Evolutionary conservation across 2,797 vertebrate genomes (phyloP).

Genomic region (Sebastes steindachneri): DNA sequence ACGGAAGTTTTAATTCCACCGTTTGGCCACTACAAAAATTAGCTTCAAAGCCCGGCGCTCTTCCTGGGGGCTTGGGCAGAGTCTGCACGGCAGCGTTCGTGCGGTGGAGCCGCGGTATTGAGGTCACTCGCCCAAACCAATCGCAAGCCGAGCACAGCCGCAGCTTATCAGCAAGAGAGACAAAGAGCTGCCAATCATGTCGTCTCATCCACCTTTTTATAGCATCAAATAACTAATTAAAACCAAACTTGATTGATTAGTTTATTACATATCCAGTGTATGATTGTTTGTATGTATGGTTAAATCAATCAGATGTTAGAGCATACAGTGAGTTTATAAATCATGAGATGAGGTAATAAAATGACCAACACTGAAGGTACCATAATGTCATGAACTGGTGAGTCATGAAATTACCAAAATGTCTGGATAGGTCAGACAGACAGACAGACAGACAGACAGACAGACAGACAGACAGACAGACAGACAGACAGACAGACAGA

Average conservation of each 20-base stretch:
- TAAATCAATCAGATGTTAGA: slow-evolving; percentile 11
- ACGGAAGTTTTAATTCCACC: too few species aligned
- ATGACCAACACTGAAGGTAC: background rate
- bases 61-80: too few species aligned
- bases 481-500: background rate
- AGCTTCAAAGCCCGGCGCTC: too few species aligned
- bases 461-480: background rate
- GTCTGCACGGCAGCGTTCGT: rapidly evolving
- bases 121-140: too few species aligned
- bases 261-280: background rate
- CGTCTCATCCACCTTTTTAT: too few species aligned
- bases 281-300: background rate
- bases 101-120: too few species aligned
- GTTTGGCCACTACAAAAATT: too few species aligned
- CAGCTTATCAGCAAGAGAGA: too few species aligned
- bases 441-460: background rate
- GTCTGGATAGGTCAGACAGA: slow-evolving; percentile 24
- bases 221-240: too few species aligned
- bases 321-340: background rate
- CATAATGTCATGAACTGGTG: slow-evolving; percentile 12
- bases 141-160: too few species aligned
- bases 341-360: slow-evolving; percentile 3
- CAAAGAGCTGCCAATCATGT: too few species aligned
- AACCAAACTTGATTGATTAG: background rate
- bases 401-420: slow-evolving; percentile 60